Base-by-base conservation (phyloP, 2,797 vertebrate genomes). In the Platyrinchus mystaceus region DNA sequence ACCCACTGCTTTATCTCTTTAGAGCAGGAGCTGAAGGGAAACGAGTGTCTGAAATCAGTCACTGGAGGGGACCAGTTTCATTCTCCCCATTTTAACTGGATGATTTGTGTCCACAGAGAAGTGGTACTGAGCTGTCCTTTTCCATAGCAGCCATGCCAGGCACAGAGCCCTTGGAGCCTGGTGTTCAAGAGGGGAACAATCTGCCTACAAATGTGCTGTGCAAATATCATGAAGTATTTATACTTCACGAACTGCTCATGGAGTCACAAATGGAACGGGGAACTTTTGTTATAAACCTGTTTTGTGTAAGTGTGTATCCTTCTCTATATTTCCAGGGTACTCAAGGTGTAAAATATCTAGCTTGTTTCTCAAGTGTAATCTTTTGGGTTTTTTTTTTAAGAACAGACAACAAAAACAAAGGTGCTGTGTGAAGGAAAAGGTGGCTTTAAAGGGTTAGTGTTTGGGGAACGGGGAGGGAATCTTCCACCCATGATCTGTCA, bases 111-210 rank as follows among this genome's bases (percentile, higher is more conserved):
- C 4, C 3, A 16, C 39, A 36, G n/a, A 59, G 60, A 52, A 58
- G 14, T 20, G 22, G 9, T 58, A 32, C 37, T 15, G 53, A 52
- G 23, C 50, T 58, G 30, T 36, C 24, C 46, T 46, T 69, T 24
- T 14, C 16, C 2, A 4, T 7, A n/a, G n/a, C 34, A 53, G 41
- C 27, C 0, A 1, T 37, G 22, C 19, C 53, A 75, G 34, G 30
- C 21, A 34, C 36, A 50, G 49, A 46, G 36, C 44, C 39, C 68
- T 44, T 58, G 19, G 34, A 37, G 22, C 37, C 24, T 56, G 17
- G 4, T 62, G 53, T 26, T 53, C 21, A 15, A 34, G 64, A 60
- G 36, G 30, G 28, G 49, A 80, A 34, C 27, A 36, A 15, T 32
- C 76, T 83, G 30, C 19, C 36, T 66, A 43, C 36, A 67, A 23